Percentiles rank a stretch among this genome's conserved stretches.
Conservation (phyloP, 1,140 invertebrate genomes). For the Zaprionus davidi region DNA sequence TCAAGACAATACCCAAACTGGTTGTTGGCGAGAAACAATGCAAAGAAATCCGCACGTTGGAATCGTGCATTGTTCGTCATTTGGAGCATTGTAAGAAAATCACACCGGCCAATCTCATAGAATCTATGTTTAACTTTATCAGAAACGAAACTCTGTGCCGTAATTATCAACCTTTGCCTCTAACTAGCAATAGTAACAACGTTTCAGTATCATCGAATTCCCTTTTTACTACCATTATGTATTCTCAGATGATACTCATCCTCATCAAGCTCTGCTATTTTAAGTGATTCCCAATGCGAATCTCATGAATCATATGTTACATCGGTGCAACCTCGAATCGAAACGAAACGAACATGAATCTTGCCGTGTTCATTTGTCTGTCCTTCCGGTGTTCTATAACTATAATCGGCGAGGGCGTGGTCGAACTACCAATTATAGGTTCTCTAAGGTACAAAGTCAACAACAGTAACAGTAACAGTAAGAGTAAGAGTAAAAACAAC, state of each 20-base stretch:
- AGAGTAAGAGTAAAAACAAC: not conserved
- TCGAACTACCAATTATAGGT: not conserved
- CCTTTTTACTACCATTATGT: slow-evolving; percentile 6
- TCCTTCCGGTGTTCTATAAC: not conserved
- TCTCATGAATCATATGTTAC: not conserved
- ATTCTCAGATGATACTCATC: not conserved
- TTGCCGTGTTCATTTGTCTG: not conserved
- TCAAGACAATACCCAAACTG: slow-evolving; percentile 71
- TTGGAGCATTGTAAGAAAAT: slow-evolving; percentile 89
- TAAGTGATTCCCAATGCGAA: slow-evolving; percentile 10
- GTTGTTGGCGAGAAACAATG: slow-evolving; percentile 74
- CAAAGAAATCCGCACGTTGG: slow-evolving; percentile 86
- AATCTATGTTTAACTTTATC: slow-evolving; percentile 89
- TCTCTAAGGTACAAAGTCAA: slow-evolving; percentile 1
- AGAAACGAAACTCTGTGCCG: slow-evolving; percentile 79
- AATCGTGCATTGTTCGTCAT: slow-evolving; percentile 87
- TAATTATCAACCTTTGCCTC: slow-evolving; percentile 55
- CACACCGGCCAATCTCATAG: slow-evolving; percentile 91
- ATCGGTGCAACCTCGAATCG: not conserved
- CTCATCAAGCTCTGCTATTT: slow-evolving; percentile 11
- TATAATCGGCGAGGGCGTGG: not conserved
- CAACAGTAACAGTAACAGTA: not conserved
- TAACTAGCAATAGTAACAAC: slow-evolving; percentile 23
- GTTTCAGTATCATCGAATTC: slow-evolving; percentile 1
- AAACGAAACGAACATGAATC: not conserved